Evolutionary conservation across 2,797 vertebrate species (phyloP).

Genomic region (Syngnathus acus): DNA sequence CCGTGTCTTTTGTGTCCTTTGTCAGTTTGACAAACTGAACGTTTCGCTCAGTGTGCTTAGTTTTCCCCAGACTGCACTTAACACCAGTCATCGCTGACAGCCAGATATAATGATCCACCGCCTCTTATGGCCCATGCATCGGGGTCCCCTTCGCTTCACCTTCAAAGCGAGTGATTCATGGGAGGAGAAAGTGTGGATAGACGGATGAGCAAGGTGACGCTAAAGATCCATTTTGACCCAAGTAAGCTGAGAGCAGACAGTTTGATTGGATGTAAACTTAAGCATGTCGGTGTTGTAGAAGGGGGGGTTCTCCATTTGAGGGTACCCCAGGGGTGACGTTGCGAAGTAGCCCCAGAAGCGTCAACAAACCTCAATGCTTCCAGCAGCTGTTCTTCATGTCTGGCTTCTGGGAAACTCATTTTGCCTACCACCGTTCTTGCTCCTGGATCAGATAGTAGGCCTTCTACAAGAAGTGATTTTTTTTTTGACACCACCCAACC

Average conservation of each 20-base stretch:
- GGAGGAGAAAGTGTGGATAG: slow-evolving; percentile 5
- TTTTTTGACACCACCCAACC: slow-evolving; percentile 6
- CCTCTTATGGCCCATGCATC: slow-evolving; percentile 52
- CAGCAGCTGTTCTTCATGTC: slow-evolving; percentile 56
- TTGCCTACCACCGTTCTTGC: slow-evolving; percentile 36
- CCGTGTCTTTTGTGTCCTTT: slow-evolving; percentile 26
- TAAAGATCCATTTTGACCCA: neutral
- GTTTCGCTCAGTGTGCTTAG: slow-evolving; percentile 45
- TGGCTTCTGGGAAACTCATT: slow-evolving; percentile 60
- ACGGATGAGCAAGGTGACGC: slow-evolving; percentile 17
- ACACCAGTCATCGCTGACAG: slow-evolving; percentile 44
- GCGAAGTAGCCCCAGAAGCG: slow-evolving; percentile 32
- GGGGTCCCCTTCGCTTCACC: slow-evolving; percentile 19
- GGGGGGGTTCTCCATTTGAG: slow-evolving; percentile 18
- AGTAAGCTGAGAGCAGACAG: slow-evolving; percentile 14
- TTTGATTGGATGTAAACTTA: slow-evolving; percentile 38
- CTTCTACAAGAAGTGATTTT: slow-evolving; percentile 31
- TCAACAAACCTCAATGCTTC: slow-evolving; percentile 49
- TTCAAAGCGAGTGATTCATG: slow-evolving; percentile 19
- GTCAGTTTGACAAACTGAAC: slow-evolving; percentile 49
- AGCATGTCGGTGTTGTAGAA: slow-evolving; percentile 15
- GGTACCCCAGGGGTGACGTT: slow-evolving; percentile 31
- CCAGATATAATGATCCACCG: slow-evolving; percentile 45
- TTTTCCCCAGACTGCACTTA: slow-evolving; percentile 54
- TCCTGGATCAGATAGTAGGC: slow-evolving; percentile 43